Conservation (phyloP, 1,140 invertebrate species). For the Nasonia longicornis region DNA sequence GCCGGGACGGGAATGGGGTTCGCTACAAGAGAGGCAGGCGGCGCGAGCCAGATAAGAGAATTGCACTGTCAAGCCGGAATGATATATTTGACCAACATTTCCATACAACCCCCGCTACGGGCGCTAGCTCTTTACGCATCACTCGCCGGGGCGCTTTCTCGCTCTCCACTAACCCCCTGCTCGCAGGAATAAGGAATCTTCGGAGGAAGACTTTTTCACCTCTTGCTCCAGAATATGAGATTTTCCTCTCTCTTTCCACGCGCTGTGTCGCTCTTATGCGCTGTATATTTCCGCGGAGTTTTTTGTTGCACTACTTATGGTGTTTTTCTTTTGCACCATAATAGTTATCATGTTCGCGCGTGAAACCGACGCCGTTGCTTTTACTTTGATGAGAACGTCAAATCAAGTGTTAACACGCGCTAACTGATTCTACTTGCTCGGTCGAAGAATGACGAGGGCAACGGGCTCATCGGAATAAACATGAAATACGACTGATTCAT, state of each 20-base stretch:
- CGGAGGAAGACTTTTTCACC: background rate
- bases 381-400: background rate
- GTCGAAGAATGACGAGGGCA: background rate
- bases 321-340: no score
- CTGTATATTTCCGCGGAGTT: no score
- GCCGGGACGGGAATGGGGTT: slow-evolving; percentile 11
- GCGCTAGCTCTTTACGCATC: slow-evolving; percentile 59
- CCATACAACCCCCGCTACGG: slow-evolving; percentile 74
- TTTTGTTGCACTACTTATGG: no score
- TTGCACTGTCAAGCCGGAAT: slow-evolving; percentile 87
- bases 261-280: no score
- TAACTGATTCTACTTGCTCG: background rate
- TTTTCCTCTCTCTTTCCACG: background rate
- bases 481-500: slow-evolving; percentile 11
- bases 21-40: slow-evolving; percentile 50
- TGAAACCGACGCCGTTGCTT: background rate
- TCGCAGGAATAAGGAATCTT: slow-evolving; percentile 2
- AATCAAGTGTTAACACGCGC: no score
- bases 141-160: slow-evolving; percentile 55
- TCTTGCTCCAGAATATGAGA: background rate
- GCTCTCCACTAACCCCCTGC: slow-evolving; percentile 40
- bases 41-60: slow-evolving; percentile 81
- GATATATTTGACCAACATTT: slow-evolving; percentile 90
- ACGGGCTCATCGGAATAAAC: background rate
- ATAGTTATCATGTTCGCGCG: no score